Percentiles rank a stretch among this genome's conserved stretches.
phyloP scores from a whole-genome alignment of 2,888 invertebrate genomes.

The Drosophila vallismaia region DNA sequence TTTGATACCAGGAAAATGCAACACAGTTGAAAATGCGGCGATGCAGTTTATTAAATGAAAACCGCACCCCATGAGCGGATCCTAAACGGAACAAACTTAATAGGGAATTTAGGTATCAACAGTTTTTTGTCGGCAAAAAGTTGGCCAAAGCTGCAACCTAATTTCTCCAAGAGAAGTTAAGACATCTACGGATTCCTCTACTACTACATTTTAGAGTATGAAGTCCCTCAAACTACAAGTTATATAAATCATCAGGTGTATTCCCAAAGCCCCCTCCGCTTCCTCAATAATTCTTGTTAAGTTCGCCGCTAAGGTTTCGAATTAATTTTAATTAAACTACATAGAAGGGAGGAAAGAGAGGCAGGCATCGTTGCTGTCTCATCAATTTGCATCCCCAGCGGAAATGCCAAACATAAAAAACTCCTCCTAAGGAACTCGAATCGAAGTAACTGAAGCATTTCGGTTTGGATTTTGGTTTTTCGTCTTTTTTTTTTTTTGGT shows the following conservation, averaged over 20 bases:
- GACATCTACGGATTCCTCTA: neutral
- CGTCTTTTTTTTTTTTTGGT: constrained; percentile 26
- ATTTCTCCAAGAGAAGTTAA: neutral
- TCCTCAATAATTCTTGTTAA: constrained; percentile 57
- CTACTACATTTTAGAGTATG: neutral
- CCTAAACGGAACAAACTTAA: constrained; percentile 19
- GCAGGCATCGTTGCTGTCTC: constrained; percentile 35
- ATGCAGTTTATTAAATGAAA: constrained; percentile 21
- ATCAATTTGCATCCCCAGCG: constrained; percentile 64
- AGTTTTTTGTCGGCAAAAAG: neutral
- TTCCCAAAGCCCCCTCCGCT: constrained; percentile 38
- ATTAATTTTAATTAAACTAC: constrained; percentile 73
- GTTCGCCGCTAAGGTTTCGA: constrained; percentile 63
- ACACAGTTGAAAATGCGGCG: constrained; percentile 31
- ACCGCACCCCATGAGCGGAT: constrained; percentile 6
- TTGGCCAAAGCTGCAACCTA: constrained; percentile 6
- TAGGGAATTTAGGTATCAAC: neutral
- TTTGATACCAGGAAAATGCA: constrained; percentile 55
- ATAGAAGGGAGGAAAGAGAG: neutral
- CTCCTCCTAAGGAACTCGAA: constrained; percentile 13
- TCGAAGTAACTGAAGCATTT: constrained; percentile 56
- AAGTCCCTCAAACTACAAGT: neutral
- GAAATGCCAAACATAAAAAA: constrained; percentile 51
- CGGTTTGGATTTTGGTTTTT: constrained; percentile 18
- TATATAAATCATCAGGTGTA: constrained; percentile 29